phyloP scores from a whole-genome alignment of 1,140 invertebrate genomes.

The Latrodectus geometricus region DNA sequence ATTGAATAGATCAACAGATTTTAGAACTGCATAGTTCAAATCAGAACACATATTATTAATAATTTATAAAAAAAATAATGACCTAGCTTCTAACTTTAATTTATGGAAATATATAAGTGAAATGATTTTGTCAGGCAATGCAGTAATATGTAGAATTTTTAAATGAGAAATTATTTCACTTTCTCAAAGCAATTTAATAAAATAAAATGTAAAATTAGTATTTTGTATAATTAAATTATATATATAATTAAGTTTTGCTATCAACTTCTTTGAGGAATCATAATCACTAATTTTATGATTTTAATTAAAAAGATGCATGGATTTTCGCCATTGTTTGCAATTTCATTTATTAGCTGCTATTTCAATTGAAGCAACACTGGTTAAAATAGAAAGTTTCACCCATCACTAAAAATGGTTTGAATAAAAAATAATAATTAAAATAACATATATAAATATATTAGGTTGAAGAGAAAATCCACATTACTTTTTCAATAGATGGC shows the following conservation, averaged over 20 bases:
- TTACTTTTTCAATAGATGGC: no score
- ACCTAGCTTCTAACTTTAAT: neutral
- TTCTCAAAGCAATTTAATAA: neutral
- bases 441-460: no score
- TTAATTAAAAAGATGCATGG: no score
- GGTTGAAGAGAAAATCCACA: no score
- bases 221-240: neutral
- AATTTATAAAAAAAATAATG: neutral
- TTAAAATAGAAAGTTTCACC: no score
- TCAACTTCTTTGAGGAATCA: neutral
- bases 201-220: neutral
- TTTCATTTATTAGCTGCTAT: no score
- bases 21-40: neutral
- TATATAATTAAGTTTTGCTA: neutral
- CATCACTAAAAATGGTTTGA: no score
- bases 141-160: neutral
- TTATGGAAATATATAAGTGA: neutral
- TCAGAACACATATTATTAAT: neutral
- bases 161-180: neutral
- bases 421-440: no score
- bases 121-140: neutral
- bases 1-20: neutral
- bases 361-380: no score
- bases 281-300: no score
- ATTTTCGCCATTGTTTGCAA: no score